Evolutionary conservation across 2,888 invertebrate genomes (phyloP), one percentile per base, ranked within the genome.

Genomic region (Willowsia nigromaculata): DNA sequence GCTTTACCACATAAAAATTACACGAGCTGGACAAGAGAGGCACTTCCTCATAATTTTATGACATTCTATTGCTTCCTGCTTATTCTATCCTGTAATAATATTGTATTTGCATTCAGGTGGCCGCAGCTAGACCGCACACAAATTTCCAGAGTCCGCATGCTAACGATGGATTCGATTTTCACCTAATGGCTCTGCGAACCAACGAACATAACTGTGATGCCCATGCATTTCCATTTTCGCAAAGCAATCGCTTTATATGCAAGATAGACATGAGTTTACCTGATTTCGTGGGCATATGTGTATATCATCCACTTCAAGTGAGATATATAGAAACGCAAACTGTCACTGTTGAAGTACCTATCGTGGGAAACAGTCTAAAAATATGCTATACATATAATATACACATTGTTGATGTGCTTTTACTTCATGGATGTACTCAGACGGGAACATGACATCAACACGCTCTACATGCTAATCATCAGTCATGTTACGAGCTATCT

Each of bases 401-500:
- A 18, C 22, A 25, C 50, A 18, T 62, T 62, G 33, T 15, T 6
- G 43, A 37, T 47, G 13, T 22, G 71, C 25, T 33, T 65, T 25
- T 74, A 25, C 25, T 65, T 65, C 18, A 43, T 74, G 40, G 74
- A 11, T 7, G 27, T 40, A 71, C 0, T n/a, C 11, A 47, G 43
- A 74, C 7, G 56, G n/a, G 22, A 56, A 56, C 56, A 56, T 76
- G 76, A 47, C 74, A 47, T 76, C 25, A 76, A 30, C 50, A 27
- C 47, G 27, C 30, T 50, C 53, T 18, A 25, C 76, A 76, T 47
- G 47, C 76, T 76, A 76, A 76, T 76, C 76, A 76, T 50, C 25
- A 11, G 47, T 76, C 76, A 47, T 47, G 53, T 76, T 11, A 47
- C 33, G 40, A 22, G 6, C n/a, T n/a, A 1, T 22, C 18, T 7